Percentiles rank a stretch among this genome's conserved stretches.
Evolutionary conservation across 1,140 invertebrate genomes (phyloP).

Genomic region (Prorops nasuta): DNA sequence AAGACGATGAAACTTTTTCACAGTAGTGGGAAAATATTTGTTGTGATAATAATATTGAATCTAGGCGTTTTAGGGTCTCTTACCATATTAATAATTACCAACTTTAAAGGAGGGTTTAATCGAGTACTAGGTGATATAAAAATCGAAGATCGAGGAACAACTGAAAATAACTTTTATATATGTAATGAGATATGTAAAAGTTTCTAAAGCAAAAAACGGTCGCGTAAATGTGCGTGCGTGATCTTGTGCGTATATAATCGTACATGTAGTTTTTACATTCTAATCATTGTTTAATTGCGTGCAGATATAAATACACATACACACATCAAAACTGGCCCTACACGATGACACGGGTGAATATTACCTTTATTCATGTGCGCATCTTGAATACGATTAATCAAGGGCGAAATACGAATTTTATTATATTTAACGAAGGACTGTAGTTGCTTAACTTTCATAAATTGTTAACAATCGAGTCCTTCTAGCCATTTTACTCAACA

Average conservation of each 20-base stretch:
- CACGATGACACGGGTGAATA: no score
- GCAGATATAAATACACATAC: no score
- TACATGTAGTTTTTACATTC: not conserved
- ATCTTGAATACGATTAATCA: no score
- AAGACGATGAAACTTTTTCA: slow-evolving; percentile 41
- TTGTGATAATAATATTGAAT: slow-evolving; percentile 53
- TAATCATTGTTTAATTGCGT: no score
- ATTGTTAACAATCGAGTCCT: no score
- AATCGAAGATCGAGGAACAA: not conserved
- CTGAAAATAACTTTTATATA: not conserved
- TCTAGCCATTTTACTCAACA: slow-evolving; percentile 8
- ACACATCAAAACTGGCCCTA: no score
- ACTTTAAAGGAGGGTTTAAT: slow-evolving; percentile 13
- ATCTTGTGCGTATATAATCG: not conserved
- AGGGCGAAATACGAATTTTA: no score
- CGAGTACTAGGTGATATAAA: not conserved
- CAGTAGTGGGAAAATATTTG: slow-evolving; percentile 43
- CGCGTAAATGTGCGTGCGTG: not conserved
- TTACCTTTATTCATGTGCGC: no score
- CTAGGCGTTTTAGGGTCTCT: slow-evolving; percentile 33
- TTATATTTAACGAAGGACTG: no score
- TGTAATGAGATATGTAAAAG: not conserved
- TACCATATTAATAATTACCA: slow-evolving; percentile 24
- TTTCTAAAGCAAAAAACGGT: not conserved
- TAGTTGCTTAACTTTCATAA: no score